A percentile compares a stretch with the other conserved stretches of the same genome.
phyloP scores from a whole-genome alignment of 2,888 invertebrate species.

The Coleophora flavipennella region DNA sequence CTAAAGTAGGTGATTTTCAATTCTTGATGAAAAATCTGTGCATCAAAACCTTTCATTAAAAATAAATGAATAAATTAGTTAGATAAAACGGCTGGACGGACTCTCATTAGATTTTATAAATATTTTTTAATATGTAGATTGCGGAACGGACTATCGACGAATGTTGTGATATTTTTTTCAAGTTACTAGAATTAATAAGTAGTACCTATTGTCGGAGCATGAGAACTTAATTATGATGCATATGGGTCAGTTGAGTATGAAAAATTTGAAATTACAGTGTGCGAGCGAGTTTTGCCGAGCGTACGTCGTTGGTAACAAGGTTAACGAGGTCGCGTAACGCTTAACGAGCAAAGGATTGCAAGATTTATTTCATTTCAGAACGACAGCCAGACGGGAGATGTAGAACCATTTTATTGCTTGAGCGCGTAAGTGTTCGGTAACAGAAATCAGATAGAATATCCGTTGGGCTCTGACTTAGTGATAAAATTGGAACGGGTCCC shows the following conservation, averaged over 20 bases:
- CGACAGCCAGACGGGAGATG: constrained; percentile 14
- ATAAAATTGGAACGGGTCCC: constrained; percentile 15
- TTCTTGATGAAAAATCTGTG: too few relatives aligned
- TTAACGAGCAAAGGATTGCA: constrained; percentile 43
- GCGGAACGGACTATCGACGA: too few relatives aligned
- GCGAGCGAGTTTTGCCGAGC: constrained; percentile 23
- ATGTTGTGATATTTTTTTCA: too few relatives aligned
- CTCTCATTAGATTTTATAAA: too few relatives aligned
- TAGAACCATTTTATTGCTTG: constrained; percentile 3
- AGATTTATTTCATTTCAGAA: constrained; percentile 42
- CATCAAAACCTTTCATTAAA: too few relatives aligned
- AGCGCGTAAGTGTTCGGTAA: constrained; percentile 2
- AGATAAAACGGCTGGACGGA: too few relatives aligned
- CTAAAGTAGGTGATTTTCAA: too few relatives aligned
- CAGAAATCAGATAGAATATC: constrained; percentile 10
- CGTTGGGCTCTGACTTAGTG: constrained; percentile 5
- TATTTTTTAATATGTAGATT: too few relatives aligned
- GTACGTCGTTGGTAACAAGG: constrained; percentile 45
- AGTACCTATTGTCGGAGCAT: too few relatives aligned
- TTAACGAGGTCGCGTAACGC: constrained; percentile 53
- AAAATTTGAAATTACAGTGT: constrained; percentile 2
- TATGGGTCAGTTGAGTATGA: constrained; percentile 1
- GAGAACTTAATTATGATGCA: too few relatives aligned
- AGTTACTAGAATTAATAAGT: too few relatives aligned
- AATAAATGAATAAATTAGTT: too few relatives aligned